Percentiles rank a stretch among this genome's conserved stretches.
Evolutionary conservation across 2,113 vertebrate genomes (phyloP).

Genomic region (Xenopus tropicalis): UCB_Xtro_10.0 CM004452.2:37828501-37829000

Average conservation of each 20-base stretch:
- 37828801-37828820: not conserved
- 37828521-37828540: no score
- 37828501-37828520: no score
- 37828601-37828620: no score
- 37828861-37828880: constrained; percentile 81
- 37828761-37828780: constrained; percentile 43
- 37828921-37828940: constrained; percentile 48
- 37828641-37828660: no score
- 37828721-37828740: constrained; percentile 67
- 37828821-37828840: constrained; percentile 89
- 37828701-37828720: constrained; percentile 52
- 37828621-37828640: no score
- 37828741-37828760: constrained; percentile 73
- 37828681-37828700: constrained; percentile 45
- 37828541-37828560: no score
- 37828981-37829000: constrained; percentile 82
- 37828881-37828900: constrained; percentile 88
- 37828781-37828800: not conserved
- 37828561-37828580: no score
- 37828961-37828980: constrained; percentile 59
- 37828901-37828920: constrained; percentile 67
- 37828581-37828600: no score
- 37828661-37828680: no score
- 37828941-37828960: constrained; percentile 51
- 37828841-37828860: constrained; percentile 74